Evolutionary conservation across 2,888 invertebrate genomes (phyloP).

Genomic region (Diplazon laetatorius): DNA sequence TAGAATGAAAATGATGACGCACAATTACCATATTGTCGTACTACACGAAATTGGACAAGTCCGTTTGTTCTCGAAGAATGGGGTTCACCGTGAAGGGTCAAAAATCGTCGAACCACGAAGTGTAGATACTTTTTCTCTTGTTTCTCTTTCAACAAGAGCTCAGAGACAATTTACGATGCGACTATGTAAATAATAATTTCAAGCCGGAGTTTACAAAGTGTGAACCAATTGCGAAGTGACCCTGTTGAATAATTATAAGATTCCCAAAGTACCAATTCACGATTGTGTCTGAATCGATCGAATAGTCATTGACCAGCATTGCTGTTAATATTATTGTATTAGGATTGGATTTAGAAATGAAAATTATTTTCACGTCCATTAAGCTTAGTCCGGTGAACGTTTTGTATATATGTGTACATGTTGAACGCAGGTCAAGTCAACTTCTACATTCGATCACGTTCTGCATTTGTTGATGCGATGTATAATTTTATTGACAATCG

Average conservation of each 20-base stretch:
- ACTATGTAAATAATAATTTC: conserved; percentile 33
- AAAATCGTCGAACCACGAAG: not conserved
- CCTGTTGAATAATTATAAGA: conserved; percentile 41
- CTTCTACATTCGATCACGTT: not conserved
- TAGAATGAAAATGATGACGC: not conserved
- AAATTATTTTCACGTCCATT: conserved; percentile 1
- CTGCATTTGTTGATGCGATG: not conserved
- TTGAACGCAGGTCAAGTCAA: conserved; percentile 29
- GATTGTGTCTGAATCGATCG: not conserved
- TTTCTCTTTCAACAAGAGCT: too few relatives aligned
- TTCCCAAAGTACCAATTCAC: not conserved
- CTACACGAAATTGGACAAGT: not conserved
- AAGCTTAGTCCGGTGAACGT: not conserved
- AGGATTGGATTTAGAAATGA: not conserved
- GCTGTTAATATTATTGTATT: conserved; percentile 3
- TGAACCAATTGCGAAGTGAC: not conserved
- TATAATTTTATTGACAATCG: not conserved
- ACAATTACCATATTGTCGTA: not conserved
- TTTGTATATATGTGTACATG: too few relatives aligned
- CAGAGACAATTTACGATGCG: not conserved
- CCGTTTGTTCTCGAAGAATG: not conserved
- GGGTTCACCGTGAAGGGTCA: not conserved
- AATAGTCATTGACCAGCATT: not conserved
- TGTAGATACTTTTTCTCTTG: not conserved
- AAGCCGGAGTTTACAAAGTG: not conserved